Evolutionary conservation across 2,888 invertebrate genomes (phyloP).

Genomic region (Nemotelus nigrinus): DNA sequence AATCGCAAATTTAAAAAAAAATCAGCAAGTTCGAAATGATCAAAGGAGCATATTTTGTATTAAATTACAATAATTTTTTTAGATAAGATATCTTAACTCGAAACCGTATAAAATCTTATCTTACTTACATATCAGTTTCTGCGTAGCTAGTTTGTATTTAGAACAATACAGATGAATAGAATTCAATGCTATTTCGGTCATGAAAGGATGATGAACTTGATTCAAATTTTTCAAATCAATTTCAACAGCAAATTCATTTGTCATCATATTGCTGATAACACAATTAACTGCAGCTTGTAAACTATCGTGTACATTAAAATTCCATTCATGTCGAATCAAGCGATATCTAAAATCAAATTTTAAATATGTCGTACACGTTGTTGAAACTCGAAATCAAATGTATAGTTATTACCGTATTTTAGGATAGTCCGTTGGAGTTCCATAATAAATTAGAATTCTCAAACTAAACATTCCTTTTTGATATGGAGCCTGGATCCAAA

Average conservation of each 20-base stretch:
- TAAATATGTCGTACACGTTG: not conserved
- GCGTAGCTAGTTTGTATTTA: constrained; percentile 57
- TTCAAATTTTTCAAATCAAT: constrained; percentile 77
- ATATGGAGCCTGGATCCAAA: constrained; percentile 78
- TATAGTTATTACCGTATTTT: constrained; percentile 57
- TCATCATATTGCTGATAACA: constrained; percentile 67
- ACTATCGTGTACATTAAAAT: constrained; percentile 71
- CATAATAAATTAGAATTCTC: constrained; percentile 80
- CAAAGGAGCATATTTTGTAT: not conserved
- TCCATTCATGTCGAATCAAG: constrained; percentile 73
- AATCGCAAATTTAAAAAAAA: too few relatives aligned
- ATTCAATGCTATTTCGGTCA: constrained; percentile 60
- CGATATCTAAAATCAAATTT: constrained; percentile 65
- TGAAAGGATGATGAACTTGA: constrained; percentile 68
- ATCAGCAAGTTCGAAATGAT: not conserved
- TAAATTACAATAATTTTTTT: not conserved
- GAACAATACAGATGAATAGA: constrained; percentile 60
- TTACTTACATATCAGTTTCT: constrained; percentile 59
- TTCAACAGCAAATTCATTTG: constrained; percentile 71
- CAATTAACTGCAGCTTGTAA: constrained; percentile 68
- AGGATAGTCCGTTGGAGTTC: constrained; percentile 64
- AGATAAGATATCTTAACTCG: not conserved
- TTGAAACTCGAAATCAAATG: not conserved
- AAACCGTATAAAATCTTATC: not conserved
- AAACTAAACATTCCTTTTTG: constrained; percentile 71